These are phyloP conservation scores for Acropora tenuis DNA, from an alignment of 64 coral and sea anemone genomes.

Conservation along the genomic window DNA sequence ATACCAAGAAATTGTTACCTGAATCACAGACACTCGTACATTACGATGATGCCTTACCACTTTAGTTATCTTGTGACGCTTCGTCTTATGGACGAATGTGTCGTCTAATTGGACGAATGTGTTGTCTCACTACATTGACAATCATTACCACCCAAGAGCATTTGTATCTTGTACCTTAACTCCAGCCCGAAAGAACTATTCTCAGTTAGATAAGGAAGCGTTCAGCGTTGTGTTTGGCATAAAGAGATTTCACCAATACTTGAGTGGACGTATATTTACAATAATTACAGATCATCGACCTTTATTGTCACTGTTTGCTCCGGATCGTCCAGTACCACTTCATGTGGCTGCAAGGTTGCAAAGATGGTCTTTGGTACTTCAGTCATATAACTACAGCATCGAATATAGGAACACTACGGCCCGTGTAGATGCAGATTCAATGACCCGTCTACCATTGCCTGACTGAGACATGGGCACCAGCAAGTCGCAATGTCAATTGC, in stretches of 20 bases:
- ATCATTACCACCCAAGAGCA: slow-evolving; percentile 10
- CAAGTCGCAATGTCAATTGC: neutral
- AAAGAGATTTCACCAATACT: too few species aligned
- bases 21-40: slow-evolving; percentile 58
- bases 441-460: slow-evolving; percentile 24
- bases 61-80: slow-evolving; percentile 53
- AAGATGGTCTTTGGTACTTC: too few species aligned
- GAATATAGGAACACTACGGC: too few species aligned
- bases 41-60: slow-evolving; percentile 49
- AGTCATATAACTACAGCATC: too few species aligned
- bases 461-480: neutral
- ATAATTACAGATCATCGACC: too few species aligned
- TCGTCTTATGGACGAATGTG: slow-evolving; percentile 36
- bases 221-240: neutral
- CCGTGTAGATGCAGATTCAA: too few species aligned
- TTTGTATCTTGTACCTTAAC: slow-evolving; percentile 54
- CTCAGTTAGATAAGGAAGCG: slow-evolving; percentile 48
- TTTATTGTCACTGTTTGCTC: too few species aligned
- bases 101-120: neutral
- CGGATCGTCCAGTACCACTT: too few species aligned
- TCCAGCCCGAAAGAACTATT: slow-evolving; percentile 45
- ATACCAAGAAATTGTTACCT: neutral
- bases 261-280: too few species aligned
- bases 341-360: too few species aligned
- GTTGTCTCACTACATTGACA: slow-evolving; percentile 60